A percentile compares a stretch with the other conserved stretches of the same genome.
Conservation (phyloP, 2,888 invertebrate species). For the Spicauda simplicius region DNA sequence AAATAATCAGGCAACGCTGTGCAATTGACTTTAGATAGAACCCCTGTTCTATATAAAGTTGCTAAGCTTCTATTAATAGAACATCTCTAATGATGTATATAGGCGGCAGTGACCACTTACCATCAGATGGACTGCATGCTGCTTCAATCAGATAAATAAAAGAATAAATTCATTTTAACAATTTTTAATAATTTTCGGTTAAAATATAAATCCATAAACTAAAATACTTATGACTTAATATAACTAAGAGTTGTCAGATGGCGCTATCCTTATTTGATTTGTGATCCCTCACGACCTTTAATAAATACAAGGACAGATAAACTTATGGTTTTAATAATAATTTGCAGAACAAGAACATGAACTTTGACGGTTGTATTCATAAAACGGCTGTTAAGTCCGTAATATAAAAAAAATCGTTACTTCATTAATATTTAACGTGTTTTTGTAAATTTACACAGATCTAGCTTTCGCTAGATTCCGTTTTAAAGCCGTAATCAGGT, state of each 20-base stretch:
- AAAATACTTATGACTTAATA: constrained; percentile 59
- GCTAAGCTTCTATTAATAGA: too few relatives aligned
- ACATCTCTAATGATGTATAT: too few relatives aligned
- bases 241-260: constrained; percentile 48
- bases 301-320: constrained; percentile 4
- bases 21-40: too few relatives aligned
- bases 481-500: background rate
- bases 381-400: too few relatives aligned
- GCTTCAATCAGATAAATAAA: too few relatives aligned
- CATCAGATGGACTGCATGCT: too few relatives aligned
- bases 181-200: constrained; percentile 61
- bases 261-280: constrained; percentile 22
- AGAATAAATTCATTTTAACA: constrained; percentile 52
- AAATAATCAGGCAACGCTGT: too few relatives aligned
- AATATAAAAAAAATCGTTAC: background rate
- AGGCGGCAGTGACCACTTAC: too few relatives aligned
- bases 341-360: background rate
- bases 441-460: background rate
- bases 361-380: too few relatives aligned
- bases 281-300: constrained; percentile 17
- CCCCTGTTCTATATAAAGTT: too few relatives aligned
- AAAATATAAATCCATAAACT: constrained; percentile 65
- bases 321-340: constrained; percentile 12
- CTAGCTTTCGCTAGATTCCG: background rate
- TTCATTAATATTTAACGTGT: background rate